A percentile compares a stretch with the other conserved stretches of the same genome.
phyloP scores from a whole-genome alignment of 2,888 invertebrate genomes.

The Yponomeuta malinellus region DNA sequence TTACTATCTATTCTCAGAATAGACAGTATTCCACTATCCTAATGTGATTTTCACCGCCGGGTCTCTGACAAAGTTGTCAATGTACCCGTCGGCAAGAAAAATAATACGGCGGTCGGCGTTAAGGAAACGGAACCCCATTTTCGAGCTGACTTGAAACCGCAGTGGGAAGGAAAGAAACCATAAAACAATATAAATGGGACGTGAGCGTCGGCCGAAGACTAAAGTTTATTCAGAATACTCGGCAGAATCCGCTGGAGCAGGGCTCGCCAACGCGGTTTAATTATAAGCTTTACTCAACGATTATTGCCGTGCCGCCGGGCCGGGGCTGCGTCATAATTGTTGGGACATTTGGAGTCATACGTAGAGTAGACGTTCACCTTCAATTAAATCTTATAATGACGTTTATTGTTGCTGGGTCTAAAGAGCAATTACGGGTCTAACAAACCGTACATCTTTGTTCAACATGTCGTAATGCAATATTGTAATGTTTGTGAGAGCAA shows the following conservation, averaged over 20 bases:
- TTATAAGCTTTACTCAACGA: neutral
- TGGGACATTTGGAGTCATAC: neutral
- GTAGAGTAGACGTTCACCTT: neutral
- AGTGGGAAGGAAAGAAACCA: conserved; percentile 56
- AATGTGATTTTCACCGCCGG: neutral
- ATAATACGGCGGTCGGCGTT: conserved; percentile 21
- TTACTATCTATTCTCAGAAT: neutral
- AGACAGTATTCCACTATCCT: neutral
- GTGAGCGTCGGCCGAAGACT: conserved; percentile 31
- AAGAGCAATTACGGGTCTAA: too few relatives aligned
- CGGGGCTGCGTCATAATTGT: conserved; percentile 5
- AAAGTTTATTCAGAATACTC: conserved; percentile 2
- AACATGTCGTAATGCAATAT: too few relatives aligned
- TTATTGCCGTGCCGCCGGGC: neutral
- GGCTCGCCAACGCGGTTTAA: neutral
- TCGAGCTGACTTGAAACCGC: conserved; percentile 37
- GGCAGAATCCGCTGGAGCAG: neutral
- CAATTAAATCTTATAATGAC: neutral
- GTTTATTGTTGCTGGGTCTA: neutral
- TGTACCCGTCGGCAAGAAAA: neutral
- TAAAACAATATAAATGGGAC: conserved; percentile 70
- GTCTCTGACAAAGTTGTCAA: conserved; percentile 3
- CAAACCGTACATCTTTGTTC: too few relatives aligned
- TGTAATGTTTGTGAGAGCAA: too few relatives aligned
- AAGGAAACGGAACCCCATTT: conserved; percentile 49